phyloP scores from a whole-genome alignment of 2,797 vertebrate genomes.

The Vipera ursinii region DNA sequence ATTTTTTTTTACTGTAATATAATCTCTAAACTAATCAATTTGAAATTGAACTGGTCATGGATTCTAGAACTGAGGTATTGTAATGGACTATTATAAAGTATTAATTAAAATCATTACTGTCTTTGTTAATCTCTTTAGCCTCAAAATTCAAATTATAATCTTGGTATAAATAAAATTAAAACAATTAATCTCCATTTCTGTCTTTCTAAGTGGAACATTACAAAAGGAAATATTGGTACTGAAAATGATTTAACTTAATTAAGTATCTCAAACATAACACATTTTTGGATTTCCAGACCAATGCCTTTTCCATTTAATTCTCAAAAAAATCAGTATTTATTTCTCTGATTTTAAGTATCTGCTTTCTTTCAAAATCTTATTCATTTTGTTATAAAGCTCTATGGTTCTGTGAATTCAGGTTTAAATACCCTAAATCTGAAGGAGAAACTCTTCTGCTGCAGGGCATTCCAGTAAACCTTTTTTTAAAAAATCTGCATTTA shows the following conservation, averaged over 20 bases:
- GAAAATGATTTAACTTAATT: conserved; percentile 28
- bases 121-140: neutral
- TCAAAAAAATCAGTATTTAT: conserved; percentile 2
- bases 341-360: neutral
- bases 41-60: conserved; percentile 53
- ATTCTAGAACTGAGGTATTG: conserved; percentile 37
- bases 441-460: neutral
- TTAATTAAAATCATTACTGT: conserved; percentile 11
- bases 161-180: conserved; percentile 27
- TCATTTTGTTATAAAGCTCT: neutral
- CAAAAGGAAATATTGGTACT: conserved; percentile 9
- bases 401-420: neutral
- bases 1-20: conserved; percentile 42
- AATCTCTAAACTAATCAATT: conserved; percentile 51
- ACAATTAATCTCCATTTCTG: conserved; percentile 17
- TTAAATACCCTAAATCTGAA: neutral
- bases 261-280: neutral
- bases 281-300: neutral
- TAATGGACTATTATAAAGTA: conserved; percentile 39
- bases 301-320: neutral
- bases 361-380: conserved; percentile 8
- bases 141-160: neutral
- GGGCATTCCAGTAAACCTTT: neutral
- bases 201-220: conserved; percentile 26
- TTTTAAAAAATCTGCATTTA: neutral